A percentile compares a stretch with the other conserved stretches of the same genome.
Evolutionary conservation across 2,113 vertebrate genomes (phyloP).

Genomic region (Panthera tigris): DNA sequence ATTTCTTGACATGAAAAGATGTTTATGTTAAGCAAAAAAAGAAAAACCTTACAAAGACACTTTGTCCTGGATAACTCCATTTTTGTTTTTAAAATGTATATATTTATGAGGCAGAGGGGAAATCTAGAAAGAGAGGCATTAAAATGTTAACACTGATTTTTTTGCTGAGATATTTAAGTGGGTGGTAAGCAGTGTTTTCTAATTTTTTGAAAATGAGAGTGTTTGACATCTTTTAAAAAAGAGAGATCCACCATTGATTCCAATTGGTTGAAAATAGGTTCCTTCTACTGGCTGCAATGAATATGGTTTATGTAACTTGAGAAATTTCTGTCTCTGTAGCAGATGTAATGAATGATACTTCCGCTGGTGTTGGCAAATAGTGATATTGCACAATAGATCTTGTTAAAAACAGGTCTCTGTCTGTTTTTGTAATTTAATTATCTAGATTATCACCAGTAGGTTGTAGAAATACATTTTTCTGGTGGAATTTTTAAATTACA

Average conservation of each 20-base stretch:
- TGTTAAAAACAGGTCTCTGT: conserved; percentile 22
- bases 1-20: conserved; percentile 36
- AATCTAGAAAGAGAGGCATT: background rate
- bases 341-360: background rate
- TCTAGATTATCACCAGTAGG: background rate
- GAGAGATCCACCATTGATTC: background rate
- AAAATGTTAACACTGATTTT: background rate
- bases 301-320: conserved; percentile 31
- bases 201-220: background rate
- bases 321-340: conserved; percentile 35
- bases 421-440: background rate
- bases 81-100: conserved; percentile 9
- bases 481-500: background rate
- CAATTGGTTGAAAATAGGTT: background rate
- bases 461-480: conserved; percentile 17
- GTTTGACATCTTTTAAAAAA: background rate
- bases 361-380: background rate
- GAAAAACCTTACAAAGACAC: background rate
- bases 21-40: conserved; percentile 7
- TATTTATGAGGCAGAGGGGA: background rate
- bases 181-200: background rate
- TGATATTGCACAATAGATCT: background rate
- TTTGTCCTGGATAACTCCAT: background rate
- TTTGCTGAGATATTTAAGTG: background rate
- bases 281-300: conserved; percentile 15